These are phyloP conservation scores for Stichopus chloronotus DNA, from an alignment of 35 echinoderm and acorn worm species.

Conservation along the genomic window DNA sequence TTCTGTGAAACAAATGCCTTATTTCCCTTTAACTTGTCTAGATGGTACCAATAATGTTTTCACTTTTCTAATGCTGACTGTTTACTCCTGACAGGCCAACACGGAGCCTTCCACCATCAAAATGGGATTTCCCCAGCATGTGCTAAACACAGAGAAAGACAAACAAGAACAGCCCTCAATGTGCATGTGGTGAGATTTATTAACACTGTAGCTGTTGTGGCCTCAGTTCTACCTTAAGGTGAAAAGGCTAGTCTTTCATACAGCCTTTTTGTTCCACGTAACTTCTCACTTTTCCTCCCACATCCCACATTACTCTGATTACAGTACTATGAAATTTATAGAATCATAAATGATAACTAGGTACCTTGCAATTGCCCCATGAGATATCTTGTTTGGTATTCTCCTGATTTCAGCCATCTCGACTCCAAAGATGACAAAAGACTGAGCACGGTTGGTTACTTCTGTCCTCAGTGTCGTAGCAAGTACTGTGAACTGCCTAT, in stretches of 20 bases:
- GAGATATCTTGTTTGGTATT: too few relatives aligned
- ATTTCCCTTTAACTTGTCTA: too few relatives aligned
- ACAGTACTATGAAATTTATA: too few relatives aligned
- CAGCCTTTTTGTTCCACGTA: background rate
- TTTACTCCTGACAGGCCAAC: conserved; percentile 54
- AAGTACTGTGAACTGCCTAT: conserved; percentile 98
- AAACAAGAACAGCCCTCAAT: conserved; percentile 81
- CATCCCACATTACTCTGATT: too few relatives aligned
- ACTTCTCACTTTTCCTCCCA: background rate
- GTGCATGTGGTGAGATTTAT: conserved; percentile 90
- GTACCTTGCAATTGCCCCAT: too few relatives aligned
- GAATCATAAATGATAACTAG: too few relatives aligned
- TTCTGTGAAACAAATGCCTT: too few relatives aligned
- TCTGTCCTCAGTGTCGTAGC: conserved; percentile 97
- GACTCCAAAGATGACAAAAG: conserved; percentile 78
- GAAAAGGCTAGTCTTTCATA: background rate
- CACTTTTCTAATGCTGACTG: background rate
- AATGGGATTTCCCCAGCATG: conserved; percentile 99
- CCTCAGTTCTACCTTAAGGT: too few relatives aligned
- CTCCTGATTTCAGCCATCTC: conserved; percentile 74
- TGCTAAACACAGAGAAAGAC: conserved; percentile 92
- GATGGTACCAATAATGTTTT: too few relatives aligned
- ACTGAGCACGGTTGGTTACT: conserved; percentile 86
- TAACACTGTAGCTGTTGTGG: background rate
- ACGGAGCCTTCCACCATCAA: conserved; percentile 93